Conservation (phyloP, 2,113 vertebrate species). For the Carettochelys insculpta region DNA sequence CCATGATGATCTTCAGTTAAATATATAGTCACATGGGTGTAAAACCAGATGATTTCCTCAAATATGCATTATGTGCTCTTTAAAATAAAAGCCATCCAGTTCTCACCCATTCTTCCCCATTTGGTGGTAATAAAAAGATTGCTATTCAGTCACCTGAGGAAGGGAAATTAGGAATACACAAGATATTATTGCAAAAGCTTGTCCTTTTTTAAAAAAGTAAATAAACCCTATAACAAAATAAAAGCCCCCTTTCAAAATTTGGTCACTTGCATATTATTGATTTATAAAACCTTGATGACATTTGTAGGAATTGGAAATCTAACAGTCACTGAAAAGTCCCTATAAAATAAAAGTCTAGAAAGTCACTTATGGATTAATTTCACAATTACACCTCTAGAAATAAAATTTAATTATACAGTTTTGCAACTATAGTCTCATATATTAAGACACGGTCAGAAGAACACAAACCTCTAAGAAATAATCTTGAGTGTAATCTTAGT, state of each 20-base stretch:
- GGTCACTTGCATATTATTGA: slow-evolving; percentile 29
- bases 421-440: fast-evolving
- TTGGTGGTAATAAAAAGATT: not conserved
- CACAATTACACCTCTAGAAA: slow-evolving; percentile 45
- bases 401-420: not conserved
- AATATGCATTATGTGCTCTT: not conserved
- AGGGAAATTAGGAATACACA: not conserved
- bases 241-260: not conserved
- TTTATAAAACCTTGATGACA: slow-evolving; percentile 56
- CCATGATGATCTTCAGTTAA: not conserved
- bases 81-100: not conserved
- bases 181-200: not conserved
- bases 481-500: not conserved
- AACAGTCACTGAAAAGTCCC: slow-evolving; percentile 65
- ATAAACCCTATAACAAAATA: not conserved
- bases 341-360: slow-evolving; percentile 69
- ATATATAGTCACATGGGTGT: not conserved
- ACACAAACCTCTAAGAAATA: not conserved
- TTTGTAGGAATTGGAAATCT: slow-evolving; percentile 66
- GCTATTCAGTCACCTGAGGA: not conserved
- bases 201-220: not conserved
- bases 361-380: slow-evolving; percentile 69
- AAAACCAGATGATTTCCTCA: not conserved
- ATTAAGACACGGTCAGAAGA: not conserved
- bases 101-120: not conserved